Evolutionary conservation across 2,113 vertebrate genomes (phyloP).

Genomic region (Rana temporaria): DNA sequence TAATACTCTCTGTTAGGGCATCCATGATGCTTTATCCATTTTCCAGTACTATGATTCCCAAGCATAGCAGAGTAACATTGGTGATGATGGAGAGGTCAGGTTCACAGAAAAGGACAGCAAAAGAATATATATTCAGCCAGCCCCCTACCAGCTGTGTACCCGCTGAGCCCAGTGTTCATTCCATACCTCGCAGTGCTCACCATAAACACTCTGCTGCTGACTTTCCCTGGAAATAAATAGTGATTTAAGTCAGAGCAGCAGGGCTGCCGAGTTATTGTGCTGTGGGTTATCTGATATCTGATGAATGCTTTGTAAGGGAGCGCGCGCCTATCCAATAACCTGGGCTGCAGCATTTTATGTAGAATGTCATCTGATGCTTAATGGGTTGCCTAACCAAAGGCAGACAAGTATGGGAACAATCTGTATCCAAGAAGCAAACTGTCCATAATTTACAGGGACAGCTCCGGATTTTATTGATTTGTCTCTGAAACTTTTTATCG

Average conservation of each 20-base stretch:
- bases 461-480: not conserved
- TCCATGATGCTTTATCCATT: too few species aligned
- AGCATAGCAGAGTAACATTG: too few species aligned
- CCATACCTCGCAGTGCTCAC: conserved; percentile 14
- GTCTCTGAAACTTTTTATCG: not conserved
- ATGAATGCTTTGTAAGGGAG: conserved; percentile 37
- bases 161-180: conserved; percentile 21
- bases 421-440: conserved; percentile 13
- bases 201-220: conserved; percentile 39
- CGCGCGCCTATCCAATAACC: conserved; percentile 30
- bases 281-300: conserved; percentile 26
- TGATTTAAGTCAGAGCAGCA: conserved; percentile 13
- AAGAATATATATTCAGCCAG: not conserved
- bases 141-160: conserved; percentile 13
- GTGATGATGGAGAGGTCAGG: conserved; percentile 11
- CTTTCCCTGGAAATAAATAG: conserved; percentile 41
- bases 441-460: conserved; percentile 11
- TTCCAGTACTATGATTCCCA: too few species aligned
- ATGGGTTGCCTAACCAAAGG: conserved; percentile 35
- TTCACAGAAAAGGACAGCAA: not conserved
- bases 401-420: conserved; percentile 34
- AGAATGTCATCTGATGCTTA: conserved; percentile 40
- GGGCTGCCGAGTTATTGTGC: conserved; percentile 27
- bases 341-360: conserved; percentile 31
- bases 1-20: too few species aligned